A percentile compares a stretch with the other conserved stretches of the same genome.
phyloP scores from a whole-genome alignment of 2,113 vertebrate species.

The Heteronetta atricapilla region DNA sequence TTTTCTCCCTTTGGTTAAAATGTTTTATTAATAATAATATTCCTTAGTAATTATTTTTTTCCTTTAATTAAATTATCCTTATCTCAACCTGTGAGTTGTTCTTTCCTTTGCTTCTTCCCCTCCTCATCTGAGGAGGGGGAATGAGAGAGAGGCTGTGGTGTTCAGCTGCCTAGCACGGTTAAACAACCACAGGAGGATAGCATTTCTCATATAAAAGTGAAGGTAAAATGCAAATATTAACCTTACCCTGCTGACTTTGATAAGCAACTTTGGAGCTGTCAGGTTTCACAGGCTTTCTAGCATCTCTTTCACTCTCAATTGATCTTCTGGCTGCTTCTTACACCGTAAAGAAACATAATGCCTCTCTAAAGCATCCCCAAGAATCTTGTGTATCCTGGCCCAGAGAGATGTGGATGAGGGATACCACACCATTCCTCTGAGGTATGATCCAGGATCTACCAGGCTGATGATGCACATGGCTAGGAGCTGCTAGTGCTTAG shows the following conservation, averaged over 20 bases:
- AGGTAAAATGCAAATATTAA: not conserved
- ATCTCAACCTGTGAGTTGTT: no score
- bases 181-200: not conserved
- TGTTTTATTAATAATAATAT: no score
- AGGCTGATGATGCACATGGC: fast-evolving
- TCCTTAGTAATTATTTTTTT: no score
- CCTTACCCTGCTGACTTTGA: not conserved
- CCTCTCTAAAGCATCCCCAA: not conserved
- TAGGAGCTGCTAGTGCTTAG: fast-evolving
- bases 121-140: no score
- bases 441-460: not conserved
- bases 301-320: not conserved
- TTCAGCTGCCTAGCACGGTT: no score
- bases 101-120: no score
- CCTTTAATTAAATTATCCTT: no score
- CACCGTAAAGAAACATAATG: not conserved
- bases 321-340: not conserved
- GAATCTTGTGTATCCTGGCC: not conserved
- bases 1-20: no score
- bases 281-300: not conserved
- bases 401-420: fast-evolving
- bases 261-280: not conserved
- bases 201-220: not conserved
- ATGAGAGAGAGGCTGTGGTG: no score
- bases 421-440: not conserved